Evolutionary conservation across 1,140 invertebrate species (phyloP), one percentile per base, ranked within the genome.

Genomic region (Macrotrachela quadricornifera): DNA sequence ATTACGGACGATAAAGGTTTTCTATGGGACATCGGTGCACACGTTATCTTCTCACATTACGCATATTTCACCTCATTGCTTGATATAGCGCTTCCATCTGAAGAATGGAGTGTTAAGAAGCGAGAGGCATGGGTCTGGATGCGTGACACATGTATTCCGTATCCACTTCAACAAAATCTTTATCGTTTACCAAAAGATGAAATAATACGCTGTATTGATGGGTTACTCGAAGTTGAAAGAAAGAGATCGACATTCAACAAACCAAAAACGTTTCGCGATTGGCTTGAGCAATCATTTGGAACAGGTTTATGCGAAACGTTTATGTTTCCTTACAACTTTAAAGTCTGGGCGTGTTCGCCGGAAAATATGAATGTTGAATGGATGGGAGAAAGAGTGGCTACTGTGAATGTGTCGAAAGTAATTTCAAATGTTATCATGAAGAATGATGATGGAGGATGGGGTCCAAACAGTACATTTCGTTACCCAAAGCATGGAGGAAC

Each of bases 21-120:
- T 56, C 56, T 65, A n/a, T 65, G 63, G 63, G 63, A 65, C 40
- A 66, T 65, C 60, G 63, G 61, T 40, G 63, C 60, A n/a, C 63
- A 65, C 47, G 66, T 65, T 46, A 65, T 63, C 14, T 65, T 65
- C 54, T 50, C 49, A 1, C 49, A 50, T 16, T 50, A 50, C 18
- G 6, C 41, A 21, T 50, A 42, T 42, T 50, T 50, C 9, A 50
- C 13, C 16, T 38, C 41, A 17, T 41, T 42, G 18, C 41, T 50
- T 17, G 18, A 50, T 30, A 38, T 41, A 50, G 21, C 21, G 2
- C 2, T 30, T 30, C 21, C 21, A 2, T 30, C 2, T 30, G 21
- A 30, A 30, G 13, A 41, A 42, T 50, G 49, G 49, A 41, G 49
- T 41, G 41, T 41, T 1, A 38, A 50, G 21, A 50, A 42, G 16